These are phyloP conservation scores for Plagodis pulveraria DNA, from an alignment of 2,888 invertebrate genomes.

Conservation along the genomic window DNA sequence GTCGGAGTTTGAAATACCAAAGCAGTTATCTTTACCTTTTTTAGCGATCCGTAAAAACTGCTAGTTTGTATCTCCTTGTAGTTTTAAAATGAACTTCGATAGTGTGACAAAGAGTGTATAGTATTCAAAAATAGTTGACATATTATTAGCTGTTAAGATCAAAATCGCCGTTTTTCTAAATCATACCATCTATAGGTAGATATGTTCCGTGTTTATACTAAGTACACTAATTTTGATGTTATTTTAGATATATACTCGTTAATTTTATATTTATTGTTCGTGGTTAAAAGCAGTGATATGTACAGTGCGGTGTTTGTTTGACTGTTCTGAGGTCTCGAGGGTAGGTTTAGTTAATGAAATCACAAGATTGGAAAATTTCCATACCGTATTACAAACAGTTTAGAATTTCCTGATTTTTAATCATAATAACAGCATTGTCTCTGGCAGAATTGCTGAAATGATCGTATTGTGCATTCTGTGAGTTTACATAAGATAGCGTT, in stretches of 20 bases:
- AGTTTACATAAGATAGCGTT: too few species aligned
- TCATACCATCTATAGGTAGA: constrained; percentile 24
- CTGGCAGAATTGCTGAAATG: too few species aligned
- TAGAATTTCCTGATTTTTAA: too few species aligned
- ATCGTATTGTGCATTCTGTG: too few species aligned
- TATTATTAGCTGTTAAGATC: constrained; percentile 26
- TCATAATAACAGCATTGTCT: too few species aligned
- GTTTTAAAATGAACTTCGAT: constrained; percentile 10
- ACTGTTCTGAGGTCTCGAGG: too few species aligned
- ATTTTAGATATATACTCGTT: constrained; percentile 44
- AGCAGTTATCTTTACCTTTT: too few species aligned
- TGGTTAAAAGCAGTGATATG: constrained; percentile 10
- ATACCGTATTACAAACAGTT: too few species aligned
- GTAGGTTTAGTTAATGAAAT: too few species aligned
- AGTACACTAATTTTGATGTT: constrained; percentile 45
- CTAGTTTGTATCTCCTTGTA: not conserved
- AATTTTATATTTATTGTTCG: constrained; percentile 48
- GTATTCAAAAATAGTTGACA: constrained; percentile 40
- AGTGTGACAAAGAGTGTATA: constrained; percentile 40
- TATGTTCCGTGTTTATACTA: constrained; percentile 47
- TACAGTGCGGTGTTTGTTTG: constrained; percentile 7
- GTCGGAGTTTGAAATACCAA: too few species aligned
- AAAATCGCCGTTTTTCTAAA: constrained; percentile 25
- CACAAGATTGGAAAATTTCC: too few species aligned
- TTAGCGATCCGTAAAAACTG: too few species aligned